Conservation (phyloP, 2,797 vertebrate genomes). For the Lateolabrax maculatus region DNA sequence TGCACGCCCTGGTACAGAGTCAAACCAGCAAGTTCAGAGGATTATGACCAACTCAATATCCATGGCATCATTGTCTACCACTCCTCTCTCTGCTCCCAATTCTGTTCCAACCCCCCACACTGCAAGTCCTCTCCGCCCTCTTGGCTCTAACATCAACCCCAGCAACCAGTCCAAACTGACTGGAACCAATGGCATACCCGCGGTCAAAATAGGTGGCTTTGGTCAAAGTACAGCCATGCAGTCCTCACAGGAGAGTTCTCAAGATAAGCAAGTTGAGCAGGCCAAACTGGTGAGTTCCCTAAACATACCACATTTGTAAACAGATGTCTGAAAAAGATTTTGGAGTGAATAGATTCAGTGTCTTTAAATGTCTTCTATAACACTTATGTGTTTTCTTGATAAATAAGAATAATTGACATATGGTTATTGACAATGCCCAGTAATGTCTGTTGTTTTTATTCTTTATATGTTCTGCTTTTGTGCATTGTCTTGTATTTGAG, state of each 20-base stretch:
- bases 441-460: background rate
- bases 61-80: constrained; percentile 82
- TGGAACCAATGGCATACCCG: constrained; percentile 85
- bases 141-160: constrained; percentile 82
- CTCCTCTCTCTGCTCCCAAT: constrained; percentile 77
- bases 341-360: background rate
- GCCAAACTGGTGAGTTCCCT: constrained; percentile 89
- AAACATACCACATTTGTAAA: background rate
- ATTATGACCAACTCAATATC: constrained; percentile 85
- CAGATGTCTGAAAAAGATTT: background rate
- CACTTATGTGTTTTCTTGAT: background rate
- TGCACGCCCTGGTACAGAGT: constrained; percentile 86
- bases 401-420: background rate
- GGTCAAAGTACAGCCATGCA: constrained; percentile 82
- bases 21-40: constrained; percentile 86
- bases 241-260: constrained; percentile 87
- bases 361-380: background rate
- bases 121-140: constrained; percentile 83
- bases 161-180: constrained; percentile 88
- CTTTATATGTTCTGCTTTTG: background rate
- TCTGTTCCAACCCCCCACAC: constrained; percentile 80
- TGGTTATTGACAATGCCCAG: background rate
- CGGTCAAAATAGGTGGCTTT: constrained; percentile 86
- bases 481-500: background rate
- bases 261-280: constrained; percentile 93